Evolutionary conservation across 2,888 invertebrate species (phyloP).

Genomic region (Papilio gigon): DNA sequence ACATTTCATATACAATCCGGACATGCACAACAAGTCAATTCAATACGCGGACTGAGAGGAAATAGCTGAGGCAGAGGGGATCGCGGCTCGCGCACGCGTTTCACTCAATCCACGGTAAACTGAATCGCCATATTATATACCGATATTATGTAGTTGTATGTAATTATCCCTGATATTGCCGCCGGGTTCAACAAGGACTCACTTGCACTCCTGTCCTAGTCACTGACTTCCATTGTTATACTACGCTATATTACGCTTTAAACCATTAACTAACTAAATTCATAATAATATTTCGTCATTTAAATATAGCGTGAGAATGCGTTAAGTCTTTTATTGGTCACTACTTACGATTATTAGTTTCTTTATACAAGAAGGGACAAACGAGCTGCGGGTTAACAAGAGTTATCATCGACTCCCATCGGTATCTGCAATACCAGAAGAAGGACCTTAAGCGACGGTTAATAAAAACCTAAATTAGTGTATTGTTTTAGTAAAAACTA

Average conservation of each 20-base stretch:
- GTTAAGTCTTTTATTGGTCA: too few relatives aligned
- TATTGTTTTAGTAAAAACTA: too few relatives aligned
- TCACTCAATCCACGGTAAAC: slow-evolving; percentile 10
- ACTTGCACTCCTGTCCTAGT: neutral
- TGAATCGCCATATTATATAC: neutral
- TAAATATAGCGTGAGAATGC: too few relatives aligned
- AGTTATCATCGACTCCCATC: too few relatives aligned
- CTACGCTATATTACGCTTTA: neutral
- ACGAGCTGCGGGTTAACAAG: too few relatives aligned
- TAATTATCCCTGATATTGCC: slow-evolving; percentile 9
- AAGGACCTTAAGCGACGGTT: too few relatives aligned
- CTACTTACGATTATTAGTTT: too few relatives aligned
- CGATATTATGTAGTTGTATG: neutral
- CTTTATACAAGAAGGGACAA: too few relatives aligned
- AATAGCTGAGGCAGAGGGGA: neutral
- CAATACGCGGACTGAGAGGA: slow-evolving; percentile 2
- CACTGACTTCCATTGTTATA: neutral
- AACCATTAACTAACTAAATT: neutral
- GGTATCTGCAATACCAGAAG: too few relatives aligned
- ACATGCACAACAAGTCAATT: neutral
- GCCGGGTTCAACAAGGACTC: slow-evolving; percentile 7
- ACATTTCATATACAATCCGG: neutral
- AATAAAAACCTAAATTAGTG: too few relatives aligned
- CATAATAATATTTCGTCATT: too few relatives aligned
- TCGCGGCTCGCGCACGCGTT: slow-evolving; percentile 15